phyloP scores from a whole-genome alignment of 92 coral and sea anemone genomes.

The Heteractis magnifica region DNA sequence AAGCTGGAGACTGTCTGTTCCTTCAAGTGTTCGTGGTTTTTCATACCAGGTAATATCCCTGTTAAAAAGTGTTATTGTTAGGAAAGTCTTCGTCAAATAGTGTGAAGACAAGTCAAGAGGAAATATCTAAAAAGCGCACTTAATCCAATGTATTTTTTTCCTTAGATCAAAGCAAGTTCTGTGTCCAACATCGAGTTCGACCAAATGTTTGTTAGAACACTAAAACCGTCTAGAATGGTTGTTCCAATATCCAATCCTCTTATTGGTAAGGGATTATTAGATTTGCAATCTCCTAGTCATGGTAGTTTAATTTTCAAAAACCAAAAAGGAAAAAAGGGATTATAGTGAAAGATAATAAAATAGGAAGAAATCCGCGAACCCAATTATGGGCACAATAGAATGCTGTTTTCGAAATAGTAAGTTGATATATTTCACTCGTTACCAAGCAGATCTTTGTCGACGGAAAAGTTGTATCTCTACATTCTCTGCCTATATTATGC shows the following conservation, averaged over 20 bases:
- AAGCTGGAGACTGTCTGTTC: slow-evolving; percentile 49
- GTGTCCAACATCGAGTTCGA: slow-evolving; percentile 61
- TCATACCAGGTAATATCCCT: slow-evolving; percentile 17
- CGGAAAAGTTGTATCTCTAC: too few species aligned
- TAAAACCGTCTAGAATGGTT: slow-evolving; percentile 14
- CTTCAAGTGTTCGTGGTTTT: slow-evolving; percentile 39
- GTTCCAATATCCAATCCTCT: slow-evolving; percentile 23
- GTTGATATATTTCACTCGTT: too few species aligned
- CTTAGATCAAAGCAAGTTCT: slow-evolving; percentile 61
- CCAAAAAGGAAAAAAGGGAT: too few species aligned
- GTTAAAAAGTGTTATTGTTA: neutral
- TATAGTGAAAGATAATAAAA: too few species aligned
- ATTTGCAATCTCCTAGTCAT: too few species aligned
- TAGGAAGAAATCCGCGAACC: too few species aligned
- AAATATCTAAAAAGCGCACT: neutral
- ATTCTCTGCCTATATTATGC: too few species aligned
- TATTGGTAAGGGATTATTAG: slow-evolving; percentile 14
- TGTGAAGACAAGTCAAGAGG: neutral
- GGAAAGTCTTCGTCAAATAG: neutral
- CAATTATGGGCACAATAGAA: too few species aligned
- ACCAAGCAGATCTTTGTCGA: too few species aligned
- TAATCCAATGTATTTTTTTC: neutral
- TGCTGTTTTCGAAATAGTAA: too few species aligned
- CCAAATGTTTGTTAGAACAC: slow-evolving; percentile 19
- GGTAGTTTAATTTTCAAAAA: too few species aligned